Evolutionary conservation across 2,888 invertebrate species (phyloP), one percentile per base, ranked within the genome.

Genomic region (Elysia crispata): DNA sequence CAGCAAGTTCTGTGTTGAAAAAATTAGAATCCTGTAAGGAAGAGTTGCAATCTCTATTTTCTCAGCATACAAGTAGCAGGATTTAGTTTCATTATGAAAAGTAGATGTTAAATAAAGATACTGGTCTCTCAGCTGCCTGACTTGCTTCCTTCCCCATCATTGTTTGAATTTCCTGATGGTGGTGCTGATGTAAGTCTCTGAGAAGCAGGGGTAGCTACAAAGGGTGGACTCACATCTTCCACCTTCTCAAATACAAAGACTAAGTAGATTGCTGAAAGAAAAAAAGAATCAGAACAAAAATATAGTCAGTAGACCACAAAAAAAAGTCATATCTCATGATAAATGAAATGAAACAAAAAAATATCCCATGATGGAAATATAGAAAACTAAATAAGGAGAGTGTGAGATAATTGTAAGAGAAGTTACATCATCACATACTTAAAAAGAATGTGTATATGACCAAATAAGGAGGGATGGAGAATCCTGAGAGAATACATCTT

Each of bases 161-260:
- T 25, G 28, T 13, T 66, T 25, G 5, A 6, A 41, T 41, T 66
- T 28, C 5, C 30, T 28, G 30, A 28, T 11, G 5, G 67, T 66
- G 18, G 5, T 66, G 67, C 30, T 60, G 67, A 23, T 23, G 23
- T 66, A 30, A 8, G 23, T 1, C 30, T 20, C 25, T 30, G 41
- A 11, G 41, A 41, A 41, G 3, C 41, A 41, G 41, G 41, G 6
- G 30, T 8, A 41, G n/a, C 33, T n/a, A 66, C 30, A 75, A 74
- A 11, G 8, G 67, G 31, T 25, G 76, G 80, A 30, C 57, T 60
- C 15, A 73, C 66, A 28, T 82, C 87, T 69, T 76, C 73, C 49
- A 87, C 86, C 85, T 97, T 97, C 92, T 95, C 95, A 91, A 97
- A 97, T 74, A 94, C 96, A 94, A 97, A 97, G 13, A 95, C 95